Evolutionary conservation across 2,113 vertebrate genomes (phyloP), one percentile per base, ranked within the genome.

Genomic region (Rhinoderma darwinii): DNA sequence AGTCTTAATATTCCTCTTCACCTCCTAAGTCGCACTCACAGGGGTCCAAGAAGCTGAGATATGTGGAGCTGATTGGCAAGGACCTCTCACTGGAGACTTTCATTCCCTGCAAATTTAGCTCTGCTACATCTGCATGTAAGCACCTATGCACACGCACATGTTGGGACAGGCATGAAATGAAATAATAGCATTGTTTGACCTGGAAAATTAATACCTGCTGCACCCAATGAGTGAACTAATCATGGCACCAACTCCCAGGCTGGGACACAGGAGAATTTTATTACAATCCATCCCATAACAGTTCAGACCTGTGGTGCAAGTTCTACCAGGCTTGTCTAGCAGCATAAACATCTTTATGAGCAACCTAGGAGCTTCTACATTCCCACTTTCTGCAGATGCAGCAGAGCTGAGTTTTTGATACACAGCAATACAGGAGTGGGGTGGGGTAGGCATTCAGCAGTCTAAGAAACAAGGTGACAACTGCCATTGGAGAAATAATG

Each of bases 161-260:
- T 79, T 7, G 22, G 32, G 61, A 22, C 84, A 79, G 7, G 84
- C 43, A 12, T 17, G 18, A 15, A n/a, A 70, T 68, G 30, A 77
- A 86, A 79, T 86, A 79, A 86, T 86, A 79, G 75, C 84, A 86
- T 86, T 86, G 84, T 86, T 20, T 86, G 84, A 86, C 75, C 75
- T 77, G 43, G 56, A 54, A 78, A 50, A 78, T 68, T 5, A 35
- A 79, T 70, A 37, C 43, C 4, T 32, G 75, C 32, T 27, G 68
- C 84, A 63, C 84, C 84, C 84, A 68, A 76, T 1, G 15, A 76
- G 83, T 22, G 83, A 76, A 63, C 59, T 32, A 66, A 30, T 15
- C 9, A 79, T 8, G 4, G 30, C 22, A 32, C 44, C 56, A 43
- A 79, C 43, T 70, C 84, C 61, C 75, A 79, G 20, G 37, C 74